A percentile compares a stretch with the other conserved stretches of the same genome.
These are phyloP conservation scores for Embidobia sp. DNA, from an alignment of 2,888 invertebrate genomes.

Conservation along the genomic window DNA sequence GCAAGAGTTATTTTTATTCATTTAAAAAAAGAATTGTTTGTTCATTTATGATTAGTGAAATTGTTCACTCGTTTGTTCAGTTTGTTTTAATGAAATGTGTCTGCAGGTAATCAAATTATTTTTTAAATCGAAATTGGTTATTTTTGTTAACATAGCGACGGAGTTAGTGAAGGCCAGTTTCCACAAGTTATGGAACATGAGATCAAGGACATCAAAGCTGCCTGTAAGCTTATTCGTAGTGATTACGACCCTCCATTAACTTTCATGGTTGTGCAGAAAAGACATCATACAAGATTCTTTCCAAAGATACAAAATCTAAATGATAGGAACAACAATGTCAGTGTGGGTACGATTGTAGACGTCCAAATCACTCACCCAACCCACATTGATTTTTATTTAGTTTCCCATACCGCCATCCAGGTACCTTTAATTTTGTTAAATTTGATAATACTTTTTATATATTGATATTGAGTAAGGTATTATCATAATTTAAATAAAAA, in stretches of 20 bases:
- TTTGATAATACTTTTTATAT: too few relatives aligned
- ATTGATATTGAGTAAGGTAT: too few relatives aligned
- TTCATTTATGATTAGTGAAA: too few relatives aligned
- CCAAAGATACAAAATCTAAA: slow-evolving; percentile 81
- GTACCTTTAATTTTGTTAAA: too few relatives aligned
- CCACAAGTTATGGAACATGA: slow-evolving; percentile 86
- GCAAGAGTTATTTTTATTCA: too few relatives aligned
- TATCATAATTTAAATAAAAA: neutral
- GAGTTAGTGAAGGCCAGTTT: slow-evolving; percentile 94
- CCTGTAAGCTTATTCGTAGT: slow-evolving; percentile 84
- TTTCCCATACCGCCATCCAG: slow-evolving; percentile 83
- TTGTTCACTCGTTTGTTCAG: too few relatives aligned
- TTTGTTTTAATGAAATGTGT: too few relatives aligned
- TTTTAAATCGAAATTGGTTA: too few relatives aligned
- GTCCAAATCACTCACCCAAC: slow-evolving; percentile 91
- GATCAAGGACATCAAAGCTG: slow-evolving; percentile 86
- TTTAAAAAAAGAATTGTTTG: too few relatives aligned
- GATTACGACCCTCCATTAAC: slow-evolving; percentile 90
- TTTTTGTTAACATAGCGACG: too few relatives aligned
- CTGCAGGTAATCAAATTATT: too few relatives aligned
- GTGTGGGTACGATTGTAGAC: slow-evolving; percentile 92
- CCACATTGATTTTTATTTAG: slow-evolving; percentile 94
- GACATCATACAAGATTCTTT: slow-evolving; percentile 93
- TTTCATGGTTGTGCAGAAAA: slow-evolving; percentile 97
- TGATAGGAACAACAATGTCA: neutral